Evolutionary conservation across 2,113 vertebrate species (phyloP).

Genomic region (Mustelus asterias): DNA sequence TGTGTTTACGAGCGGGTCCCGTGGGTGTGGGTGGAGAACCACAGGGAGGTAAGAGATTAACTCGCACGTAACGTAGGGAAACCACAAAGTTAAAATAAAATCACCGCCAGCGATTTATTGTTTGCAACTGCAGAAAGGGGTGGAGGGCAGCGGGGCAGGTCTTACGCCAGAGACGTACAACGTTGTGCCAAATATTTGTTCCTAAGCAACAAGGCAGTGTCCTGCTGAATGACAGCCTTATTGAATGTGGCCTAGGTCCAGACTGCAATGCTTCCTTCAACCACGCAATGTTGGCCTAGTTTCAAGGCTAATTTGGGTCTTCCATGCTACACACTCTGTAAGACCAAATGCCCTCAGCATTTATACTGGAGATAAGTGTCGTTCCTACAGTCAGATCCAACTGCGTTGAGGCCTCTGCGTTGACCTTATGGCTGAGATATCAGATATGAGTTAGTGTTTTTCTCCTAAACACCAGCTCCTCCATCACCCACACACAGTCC

Average conservation of each 20-base stretch:
- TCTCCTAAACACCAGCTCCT: not conserved
- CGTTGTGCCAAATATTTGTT: constrained; percentile 25
- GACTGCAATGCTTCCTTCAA: too few relatives aligned
- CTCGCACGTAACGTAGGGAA: not conserved
- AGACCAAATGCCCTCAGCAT: not conserved
- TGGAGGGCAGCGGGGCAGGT: not conserved
- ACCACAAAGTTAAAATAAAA: not conserved
- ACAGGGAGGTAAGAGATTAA: not conserved
- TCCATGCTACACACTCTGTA: not conserved
- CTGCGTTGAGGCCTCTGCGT: not conserved
- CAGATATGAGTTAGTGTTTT: not conserved
- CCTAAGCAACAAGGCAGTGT: not conserved
- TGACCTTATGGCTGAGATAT: not conserved
- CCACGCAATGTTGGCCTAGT: not conserved
- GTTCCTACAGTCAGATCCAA: not conserved
- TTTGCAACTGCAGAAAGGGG: not conserved
- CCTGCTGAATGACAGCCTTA: constrained; percentile 9
- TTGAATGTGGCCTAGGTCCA: not conserved
- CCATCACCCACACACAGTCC: too few relatives aligned
- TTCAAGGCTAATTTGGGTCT: too few relatives aligned
- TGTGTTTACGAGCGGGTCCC: not conserved
- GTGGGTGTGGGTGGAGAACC: not conserved
- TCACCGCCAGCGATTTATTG: not conserved
- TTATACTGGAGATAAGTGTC: not conserved
- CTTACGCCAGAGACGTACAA: too few relatives aligned